Percentiles rank a stretch among this genome's conserved stretches.
Conservation (phyloP, 1,140 invertebrate species). For the Zelostemma sp. region DNA sequence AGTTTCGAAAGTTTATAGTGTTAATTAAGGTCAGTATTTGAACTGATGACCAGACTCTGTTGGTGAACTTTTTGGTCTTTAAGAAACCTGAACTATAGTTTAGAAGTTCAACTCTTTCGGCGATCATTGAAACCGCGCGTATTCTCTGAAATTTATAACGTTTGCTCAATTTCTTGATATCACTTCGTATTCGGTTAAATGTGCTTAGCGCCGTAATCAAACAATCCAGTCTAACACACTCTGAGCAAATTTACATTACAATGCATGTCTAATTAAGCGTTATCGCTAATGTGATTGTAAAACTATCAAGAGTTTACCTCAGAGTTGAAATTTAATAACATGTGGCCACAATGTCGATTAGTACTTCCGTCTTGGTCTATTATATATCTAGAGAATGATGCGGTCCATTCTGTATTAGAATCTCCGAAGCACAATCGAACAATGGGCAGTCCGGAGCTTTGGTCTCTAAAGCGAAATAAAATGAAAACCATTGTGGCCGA, state of each 20-base stretch:
- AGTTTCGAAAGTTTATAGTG: not conserved
- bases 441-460: constrained; percentile 28
- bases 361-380: constrained; percentile 14
- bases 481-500: constrained; percentile 33
- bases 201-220: not conserved
- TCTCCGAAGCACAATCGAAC: constrained; percentile 34
- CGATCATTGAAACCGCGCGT: not conserved
- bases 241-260: constrained; percentile 6
- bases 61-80: not conserved
- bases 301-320: constrained; percentile 12
- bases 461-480: constrained; percentile 36
- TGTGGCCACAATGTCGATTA: constrained; percentile 21
- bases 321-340: constrained; percentile 26
- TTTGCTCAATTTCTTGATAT: not conserved
- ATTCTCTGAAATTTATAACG: not conserved
- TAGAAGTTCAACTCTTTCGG: not conserved
- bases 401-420: constrained; percentile 26
- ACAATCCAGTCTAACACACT: not conserved
- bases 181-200: not conserved
- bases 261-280: constrained; percentile 8
- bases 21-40: constrained; percentile 5
- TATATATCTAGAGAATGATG: constrained; percentile 22
- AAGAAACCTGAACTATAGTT: not conserved
- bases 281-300: constrained; percentile 19
- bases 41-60: not conserved